Evolutionary conservation across 2,888 invertebrate species (phyloP).

Genomic region (Carabus problematicus): DNA sequence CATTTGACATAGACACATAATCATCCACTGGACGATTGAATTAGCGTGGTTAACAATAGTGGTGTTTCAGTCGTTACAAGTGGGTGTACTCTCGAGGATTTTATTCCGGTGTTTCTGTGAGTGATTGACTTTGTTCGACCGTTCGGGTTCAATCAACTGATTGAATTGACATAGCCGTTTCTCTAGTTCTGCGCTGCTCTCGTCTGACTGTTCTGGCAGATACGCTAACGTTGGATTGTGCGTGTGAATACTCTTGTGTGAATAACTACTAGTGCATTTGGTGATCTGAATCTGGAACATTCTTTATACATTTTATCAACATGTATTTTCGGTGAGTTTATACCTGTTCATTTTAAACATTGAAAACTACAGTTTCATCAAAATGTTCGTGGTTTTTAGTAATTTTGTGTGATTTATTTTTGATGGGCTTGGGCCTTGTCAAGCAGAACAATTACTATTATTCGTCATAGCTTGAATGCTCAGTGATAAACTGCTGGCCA

Average conservation of each 20-base stretch:
- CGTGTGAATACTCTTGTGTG: slow-evolving; percentile 11
- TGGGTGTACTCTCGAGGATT: no score
- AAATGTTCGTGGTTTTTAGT: no score
- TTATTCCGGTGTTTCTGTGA: no score
- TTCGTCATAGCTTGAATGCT: slow-evolving; percentile 2
- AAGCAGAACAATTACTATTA: background rate
- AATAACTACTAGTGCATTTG: slow-evolving; percentile 6
- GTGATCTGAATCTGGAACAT: slow-evolving; percentile 13
- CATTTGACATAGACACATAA: no score
- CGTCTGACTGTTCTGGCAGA: background rate
- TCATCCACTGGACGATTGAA: no score
- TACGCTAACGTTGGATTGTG: background rate
- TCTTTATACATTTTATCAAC: slow-evolving; percentile 1
- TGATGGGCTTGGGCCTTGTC: background rate
- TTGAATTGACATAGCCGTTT: no score
- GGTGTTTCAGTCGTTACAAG: no score
- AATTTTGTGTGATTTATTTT: background rate
- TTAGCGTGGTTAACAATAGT: no score
- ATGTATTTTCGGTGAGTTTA: slow-evolving; percentile 32
- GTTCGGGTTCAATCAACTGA: no score
- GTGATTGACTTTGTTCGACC: no score
- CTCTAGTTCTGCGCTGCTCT: no score
- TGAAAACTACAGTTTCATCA: no score
- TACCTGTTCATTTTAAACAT: background rate
- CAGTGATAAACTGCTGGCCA: background rate